Percentiles rank a stretch among this genome's conserved stretches.
phyloP scores from a whole-genome alignment of 1,140 invertebrate species.

The Stenopsyche tienmushanensis region DNA sequence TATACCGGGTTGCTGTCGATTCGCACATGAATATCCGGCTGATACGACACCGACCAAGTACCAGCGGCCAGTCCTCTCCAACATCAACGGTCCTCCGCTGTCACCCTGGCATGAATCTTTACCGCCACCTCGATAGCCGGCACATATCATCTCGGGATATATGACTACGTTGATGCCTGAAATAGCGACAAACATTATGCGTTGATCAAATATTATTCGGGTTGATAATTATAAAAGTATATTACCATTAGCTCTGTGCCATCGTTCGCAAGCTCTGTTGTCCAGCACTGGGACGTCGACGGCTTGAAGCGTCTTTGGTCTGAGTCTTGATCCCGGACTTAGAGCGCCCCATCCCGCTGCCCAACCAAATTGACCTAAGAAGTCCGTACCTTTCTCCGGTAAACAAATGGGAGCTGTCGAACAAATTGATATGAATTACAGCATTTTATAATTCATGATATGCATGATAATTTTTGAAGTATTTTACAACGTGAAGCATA shows the following conservation, averaged over 20 bases:
- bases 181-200: conserved; percentile 48
- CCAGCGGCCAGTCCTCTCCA: conserved; percentile 83
- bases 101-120: conserved; percentile 76
- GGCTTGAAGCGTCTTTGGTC: conserved; percentile 88
- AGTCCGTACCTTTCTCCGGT: conserved; percentile 86
- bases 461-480: neutral
- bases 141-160: conserved; percentile 96
- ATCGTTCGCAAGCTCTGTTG: conserved; percentile 81
- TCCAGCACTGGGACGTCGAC: conserved; percentile 91
- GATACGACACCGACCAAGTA: conserved; percentile 83
- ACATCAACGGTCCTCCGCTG: conserved; percentile 86
- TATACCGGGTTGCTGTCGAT: conserved; percentile 88
- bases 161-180: conserved; percentile 85
- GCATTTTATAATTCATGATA: no score
- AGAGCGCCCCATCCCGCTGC: conserved; percentile 93
- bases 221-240: neutral
- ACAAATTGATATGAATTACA: no score
- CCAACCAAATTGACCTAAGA: conserved; percentile 87
- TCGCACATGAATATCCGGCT: conserved; percentile 90
- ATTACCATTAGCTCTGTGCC: conserved; percentile 72
- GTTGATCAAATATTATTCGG: neutral
- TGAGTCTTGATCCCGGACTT: conserved; percentile 79
- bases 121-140: conserved; percentile 88
- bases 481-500: no score
- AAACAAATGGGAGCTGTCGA: conserved; percentile 82